These are phyloP conservation scores for Ctenicera cuprea DNA, from an alignment of 2,888 invertebrate species.

Conservation along the genomic window DNA sequence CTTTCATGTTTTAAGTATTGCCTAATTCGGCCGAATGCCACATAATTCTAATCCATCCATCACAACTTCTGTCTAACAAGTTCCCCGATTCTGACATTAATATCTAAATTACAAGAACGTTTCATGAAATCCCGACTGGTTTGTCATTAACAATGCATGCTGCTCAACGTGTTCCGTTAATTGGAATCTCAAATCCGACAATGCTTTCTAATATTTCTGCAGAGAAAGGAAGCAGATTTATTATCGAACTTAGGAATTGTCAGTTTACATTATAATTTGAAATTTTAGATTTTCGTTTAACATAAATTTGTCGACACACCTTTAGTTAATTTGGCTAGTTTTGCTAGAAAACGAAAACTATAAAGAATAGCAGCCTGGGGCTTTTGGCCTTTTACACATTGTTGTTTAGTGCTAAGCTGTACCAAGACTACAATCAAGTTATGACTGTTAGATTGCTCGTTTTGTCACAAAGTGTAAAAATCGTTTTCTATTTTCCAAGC, in stretches of 20 bases:
- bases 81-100: background rate
- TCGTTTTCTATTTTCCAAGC: too few relatives aligned
- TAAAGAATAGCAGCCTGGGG: too few relatives aligned
- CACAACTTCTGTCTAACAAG: conserved; percentile 8
- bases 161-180: conserved; percentile 26
- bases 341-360: too few relatives aligned
- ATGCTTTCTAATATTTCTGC: conserved; percentile 20
- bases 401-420: too few relatives aligned
- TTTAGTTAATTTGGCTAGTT: too few relatives aligned
- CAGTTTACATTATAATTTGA: too few relatives aligned
- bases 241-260: background rate
- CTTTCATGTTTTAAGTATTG: too few relatives aligned
- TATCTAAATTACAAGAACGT: conserved; percentile 23
- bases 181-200: conserved; percentile 24
- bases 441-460: background rate
- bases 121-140: conserved; percentile 19
- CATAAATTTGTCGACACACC: too few relatives aligned
- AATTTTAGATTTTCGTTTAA: background rate
- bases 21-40: background rate
- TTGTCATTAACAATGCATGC: conserved; percentile 30
- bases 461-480: too few relatives aligned
- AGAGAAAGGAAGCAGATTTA: background rate
- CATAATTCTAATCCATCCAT: background rate
- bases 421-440: too few relatives aligned
- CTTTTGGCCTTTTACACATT: too few relatives aligned